phyloP scores from a whole-genome alignment of 2,888 invertebrate genomes.

The Monopis laevigella region DNA sequence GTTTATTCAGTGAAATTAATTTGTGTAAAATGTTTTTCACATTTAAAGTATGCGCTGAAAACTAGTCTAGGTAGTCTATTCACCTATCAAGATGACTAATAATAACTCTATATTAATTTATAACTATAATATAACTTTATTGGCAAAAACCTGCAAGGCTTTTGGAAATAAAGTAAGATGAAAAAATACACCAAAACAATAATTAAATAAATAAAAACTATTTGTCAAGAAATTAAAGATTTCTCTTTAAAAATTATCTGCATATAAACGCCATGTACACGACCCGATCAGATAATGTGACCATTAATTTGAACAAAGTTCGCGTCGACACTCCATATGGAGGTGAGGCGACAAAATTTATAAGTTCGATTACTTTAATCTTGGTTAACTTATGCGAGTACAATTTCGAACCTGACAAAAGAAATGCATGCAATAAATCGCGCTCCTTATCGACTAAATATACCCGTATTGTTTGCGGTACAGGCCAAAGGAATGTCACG shows the following conservation, averaged over 20 bases:
- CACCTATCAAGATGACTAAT: too few species aligned
- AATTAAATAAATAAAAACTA: too few species aligned
- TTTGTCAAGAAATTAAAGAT: conserved; percentile 40
- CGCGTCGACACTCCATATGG: conserved; percentile 65
- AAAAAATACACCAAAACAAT: too few species aligned
- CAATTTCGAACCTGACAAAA: conserved; percentile 69
- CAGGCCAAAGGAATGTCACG: conserved; percentile 38
- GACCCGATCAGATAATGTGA: conserved; percentile 63
- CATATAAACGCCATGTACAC: conserved; percentile 65
- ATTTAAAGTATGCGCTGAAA: too few species aligned
- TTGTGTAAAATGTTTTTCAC: too few species aligned
- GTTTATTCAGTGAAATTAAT: too few species aligned
- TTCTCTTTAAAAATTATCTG: conserved; percentile 61
- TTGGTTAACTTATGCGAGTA: conserved; percentile 67
- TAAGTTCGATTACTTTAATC: conserved; percentile 69
- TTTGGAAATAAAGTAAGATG: too few species aligned
- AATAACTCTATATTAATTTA: neutral
- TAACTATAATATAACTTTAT: neutral
- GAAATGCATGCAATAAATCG: conserved; percentile 66
- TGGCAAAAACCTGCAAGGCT: conserved; percentile 15
- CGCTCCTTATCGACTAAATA: conserved; percentile 54
- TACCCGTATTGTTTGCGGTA: conserved; percentile 47
- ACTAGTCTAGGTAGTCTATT: too few species aligned
- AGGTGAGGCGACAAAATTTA: conserved; percentile 68
- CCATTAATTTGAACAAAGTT: conserved; percentile 66